Conservation (phyloP, 1,140 invertebrate genomes). For the Phymastichus coffea region DNA sequence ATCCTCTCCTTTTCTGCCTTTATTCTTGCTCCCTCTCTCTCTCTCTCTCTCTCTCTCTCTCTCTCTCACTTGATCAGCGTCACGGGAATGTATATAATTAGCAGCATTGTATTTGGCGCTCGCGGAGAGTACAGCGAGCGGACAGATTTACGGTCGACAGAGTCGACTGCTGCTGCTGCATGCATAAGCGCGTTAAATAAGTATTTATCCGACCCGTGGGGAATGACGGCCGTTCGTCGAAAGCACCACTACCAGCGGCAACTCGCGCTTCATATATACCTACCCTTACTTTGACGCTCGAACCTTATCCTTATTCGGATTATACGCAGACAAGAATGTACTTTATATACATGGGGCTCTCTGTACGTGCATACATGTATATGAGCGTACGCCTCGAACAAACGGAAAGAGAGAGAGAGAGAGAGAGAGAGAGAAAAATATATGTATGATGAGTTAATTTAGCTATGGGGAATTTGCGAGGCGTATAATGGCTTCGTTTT, state of each 20-base stretch:
- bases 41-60: conserved; percentile 1
- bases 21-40: conserved; percentile 33
- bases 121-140: no score
- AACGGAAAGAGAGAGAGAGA: no score
- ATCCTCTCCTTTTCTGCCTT: not conserved
- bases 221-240: conserved; percentile 38
- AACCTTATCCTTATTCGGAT: not conserved
- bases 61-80: conserved; percentile 37
- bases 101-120: conserved; percentile 52
- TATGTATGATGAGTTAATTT: no score
- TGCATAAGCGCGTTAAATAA: conserved; percentile 59
- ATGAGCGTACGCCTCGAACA: no score
- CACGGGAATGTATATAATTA: conserved; percentile 58
- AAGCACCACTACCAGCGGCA: conserved; percentile 12
- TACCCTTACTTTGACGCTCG: not conserved
- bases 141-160: conserved; percentile 54
- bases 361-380: no score
- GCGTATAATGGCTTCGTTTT: no score
- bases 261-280: not conserved
- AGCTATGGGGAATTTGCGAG: no score
- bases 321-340: not conserved
- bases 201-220: conserved; percentile 57
- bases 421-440: no score
- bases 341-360: not conserved
- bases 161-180: conserved; percentile 50